Conservation (phyloP, 1,140 invertebrate species). For the Linepithema humile region DNA sequence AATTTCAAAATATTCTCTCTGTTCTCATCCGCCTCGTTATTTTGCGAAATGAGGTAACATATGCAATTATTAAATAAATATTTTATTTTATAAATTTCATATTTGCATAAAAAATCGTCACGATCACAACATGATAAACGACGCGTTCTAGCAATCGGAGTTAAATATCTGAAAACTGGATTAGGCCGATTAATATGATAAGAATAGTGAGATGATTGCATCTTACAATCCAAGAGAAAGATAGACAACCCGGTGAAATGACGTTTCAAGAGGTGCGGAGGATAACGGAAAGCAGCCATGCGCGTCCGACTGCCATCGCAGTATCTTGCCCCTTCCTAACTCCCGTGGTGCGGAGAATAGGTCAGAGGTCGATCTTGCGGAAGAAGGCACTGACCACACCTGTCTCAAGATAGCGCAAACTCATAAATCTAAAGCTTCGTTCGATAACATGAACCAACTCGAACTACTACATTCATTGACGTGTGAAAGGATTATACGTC, state of each 20-base stretch:
- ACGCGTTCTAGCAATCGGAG: not conserved
- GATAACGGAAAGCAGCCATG: slow-evolving; percentile 59
- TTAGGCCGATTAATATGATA: slow-evolving; percentile 10
- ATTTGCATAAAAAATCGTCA: not conserved
- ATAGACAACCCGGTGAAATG: slow-evolving; percentile 30
- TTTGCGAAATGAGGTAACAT: not conserved
- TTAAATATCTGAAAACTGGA: slow-evolving; percentile 5
- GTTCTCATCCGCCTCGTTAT: not conserved
- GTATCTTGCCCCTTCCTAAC: slow-evolving; percentile 43
- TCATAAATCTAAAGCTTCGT: not conserved
- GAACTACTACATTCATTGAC: not conserved
- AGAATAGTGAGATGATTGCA: slow-evolving; percentile 42
- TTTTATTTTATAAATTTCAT: not conserved
- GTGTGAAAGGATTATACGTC: not conserved
- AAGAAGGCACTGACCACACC: slow-evolving; percentile 58
- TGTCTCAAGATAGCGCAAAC: slow-evolving; percentile 52
- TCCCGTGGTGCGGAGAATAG: slow-evolving; percentile 31
- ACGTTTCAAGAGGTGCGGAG: slow-evolving; percentile 30
- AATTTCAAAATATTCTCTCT: not conserved
- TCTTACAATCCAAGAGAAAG: slow-evolving; percentile 51
- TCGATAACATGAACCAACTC: too few species aligned
- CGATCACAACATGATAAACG: not conserved
- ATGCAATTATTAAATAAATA: not conserved
- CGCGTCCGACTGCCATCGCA: slow-evolving; percentile 63
- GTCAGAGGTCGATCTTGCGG: slow-evolving; percentile 49